Percentiles rank a stretch among this genome's conserved stretches.
Conservation (phyloP, 2,797 vertebrate genomes). For the Chelon labrosus region DNA sequence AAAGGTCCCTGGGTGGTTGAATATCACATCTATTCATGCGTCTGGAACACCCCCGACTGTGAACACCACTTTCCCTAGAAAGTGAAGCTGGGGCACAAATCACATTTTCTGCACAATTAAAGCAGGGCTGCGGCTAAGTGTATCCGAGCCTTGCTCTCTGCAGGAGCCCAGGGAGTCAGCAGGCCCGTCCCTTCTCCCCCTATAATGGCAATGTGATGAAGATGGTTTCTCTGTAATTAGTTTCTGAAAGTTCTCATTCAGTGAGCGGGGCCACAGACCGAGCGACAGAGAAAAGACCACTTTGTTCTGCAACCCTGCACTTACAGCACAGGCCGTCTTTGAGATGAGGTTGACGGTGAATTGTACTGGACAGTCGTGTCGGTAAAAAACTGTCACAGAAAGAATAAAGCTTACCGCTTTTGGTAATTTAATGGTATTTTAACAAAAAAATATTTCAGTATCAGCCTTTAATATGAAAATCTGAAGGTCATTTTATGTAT, state of each 20-base stretch:
- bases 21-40: constrained; percentile 83
- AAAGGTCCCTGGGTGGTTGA: constrained; percentile 76
- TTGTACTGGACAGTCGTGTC: constrained; percentile 35
- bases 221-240: constrained; percentile 87
- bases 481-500: not conserved
- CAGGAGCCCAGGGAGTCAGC: constrained; percentile 79
- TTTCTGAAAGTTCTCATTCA: constrained; percentile 86
- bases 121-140: constrained; percentile 84
- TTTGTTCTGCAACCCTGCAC: constrained; percentile 72
- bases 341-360: constrained; percentile 54
- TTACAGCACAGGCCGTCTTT: constrained; percentile 55
- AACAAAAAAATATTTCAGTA: constrained; percentile 6
- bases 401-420: constrained; percentile 13
- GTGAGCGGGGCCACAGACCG: constrained; percentile 70
- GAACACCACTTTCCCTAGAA: constrained; percentile 85
- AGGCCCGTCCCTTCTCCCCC: constrained; percentile 75
- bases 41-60: constrained; percentile 80
- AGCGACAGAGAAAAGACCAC: constrained; percentile 71
- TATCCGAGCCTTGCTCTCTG: constrained; percentile 78
- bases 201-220: constrained; percentile 87
- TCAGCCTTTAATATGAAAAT: constrained; percentile 8
- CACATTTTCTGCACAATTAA: constrained; percentile 91
- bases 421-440: constrained; percentile 15
- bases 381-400: constrained; percentile 18
- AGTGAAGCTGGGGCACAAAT: constrained; percentile 87